Evolutionary conservation across 2,113 vertebrate genomes (phyloP).

Genomic region (Gorsachius goisagi): DNA sequence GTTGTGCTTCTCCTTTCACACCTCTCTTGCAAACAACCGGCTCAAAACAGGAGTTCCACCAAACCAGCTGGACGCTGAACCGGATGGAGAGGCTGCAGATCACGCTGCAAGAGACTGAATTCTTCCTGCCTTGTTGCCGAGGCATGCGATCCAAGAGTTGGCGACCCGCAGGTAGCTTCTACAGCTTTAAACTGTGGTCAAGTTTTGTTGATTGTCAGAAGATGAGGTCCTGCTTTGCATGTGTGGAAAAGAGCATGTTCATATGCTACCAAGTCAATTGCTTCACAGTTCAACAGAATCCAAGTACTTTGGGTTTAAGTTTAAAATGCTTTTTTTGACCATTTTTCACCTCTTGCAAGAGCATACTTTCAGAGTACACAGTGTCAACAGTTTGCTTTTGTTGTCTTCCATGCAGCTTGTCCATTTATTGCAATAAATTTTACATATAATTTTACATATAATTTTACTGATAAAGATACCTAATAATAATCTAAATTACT

Average conservation of each 20-base stretch:
- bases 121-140: background rate
- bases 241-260: background rate
- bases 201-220: background rate
- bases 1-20: background rate
- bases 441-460: too few species aligned
- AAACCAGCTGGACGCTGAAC: background rate
- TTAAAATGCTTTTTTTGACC: background rate
- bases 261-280: background rate
- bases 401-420: background rate
- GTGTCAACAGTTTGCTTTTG: background rate
- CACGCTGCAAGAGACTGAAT: background rate
- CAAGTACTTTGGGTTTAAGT: background rate
- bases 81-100: background rate
- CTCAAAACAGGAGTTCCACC: background rate
- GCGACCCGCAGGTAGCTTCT: background rate
- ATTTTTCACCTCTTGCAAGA: background rate
- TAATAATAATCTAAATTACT: background rate
- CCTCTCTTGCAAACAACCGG: background rate
- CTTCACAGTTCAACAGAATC: background rate
- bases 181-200: background rate
- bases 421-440: background rate
- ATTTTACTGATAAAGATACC: background rate
- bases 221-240: background rate
- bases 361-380: background rate
- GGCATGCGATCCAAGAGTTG: rapidly evolving